These are phyloP conservation scores for Sinodicranocentrus sp. DNA, from an alignment of 2,888 invertebrate genomes.

Conservation along the genomic window DNA sequence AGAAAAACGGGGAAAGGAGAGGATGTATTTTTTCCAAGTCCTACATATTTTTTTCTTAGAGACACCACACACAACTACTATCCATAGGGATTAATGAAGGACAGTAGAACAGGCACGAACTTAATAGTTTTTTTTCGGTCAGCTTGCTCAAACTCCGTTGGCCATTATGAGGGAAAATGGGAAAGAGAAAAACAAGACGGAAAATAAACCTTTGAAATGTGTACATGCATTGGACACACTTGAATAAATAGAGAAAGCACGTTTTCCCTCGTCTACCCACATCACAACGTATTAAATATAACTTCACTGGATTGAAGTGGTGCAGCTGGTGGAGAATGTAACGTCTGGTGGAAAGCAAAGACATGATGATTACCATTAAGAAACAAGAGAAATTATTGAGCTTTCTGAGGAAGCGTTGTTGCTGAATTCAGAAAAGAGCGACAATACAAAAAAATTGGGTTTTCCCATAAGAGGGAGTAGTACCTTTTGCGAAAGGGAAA, in stretches of 20 bases:
- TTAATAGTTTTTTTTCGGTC: not conserved
- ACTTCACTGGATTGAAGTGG: no score
- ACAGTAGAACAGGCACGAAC: conserved; percentile 12
- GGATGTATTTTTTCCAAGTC: not conserved
- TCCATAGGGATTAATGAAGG: conserved; percentile 55
- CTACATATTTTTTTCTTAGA: conserved; percentile 3
- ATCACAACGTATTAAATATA: no score
- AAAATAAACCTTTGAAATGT: not conserved
- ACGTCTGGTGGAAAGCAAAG: no score
- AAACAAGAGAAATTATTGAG: no score
- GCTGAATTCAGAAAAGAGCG: no score
- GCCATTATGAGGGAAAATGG: not conserved
- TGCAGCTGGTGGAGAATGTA: no score
- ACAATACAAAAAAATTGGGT: not conserved
- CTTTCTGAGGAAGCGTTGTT: no score
- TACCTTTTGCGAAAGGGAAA: no score
- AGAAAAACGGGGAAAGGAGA: conserved; percentile 26
- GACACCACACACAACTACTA: conserved; percentile 15
- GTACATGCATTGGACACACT: not conserved
- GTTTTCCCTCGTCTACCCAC: no score
- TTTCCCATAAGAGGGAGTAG: not conserved
- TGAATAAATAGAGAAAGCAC: not conserved
- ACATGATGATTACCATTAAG: no score
- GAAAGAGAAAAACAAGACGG: not conserved
- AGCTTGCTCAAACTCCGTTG: no score